Evolutionary conservation across 1,140 invertebrate species (phyloP), one percentile per base, ranked within the genome.

Genomic region (Macrobrachium rosenbergii): DNA sequence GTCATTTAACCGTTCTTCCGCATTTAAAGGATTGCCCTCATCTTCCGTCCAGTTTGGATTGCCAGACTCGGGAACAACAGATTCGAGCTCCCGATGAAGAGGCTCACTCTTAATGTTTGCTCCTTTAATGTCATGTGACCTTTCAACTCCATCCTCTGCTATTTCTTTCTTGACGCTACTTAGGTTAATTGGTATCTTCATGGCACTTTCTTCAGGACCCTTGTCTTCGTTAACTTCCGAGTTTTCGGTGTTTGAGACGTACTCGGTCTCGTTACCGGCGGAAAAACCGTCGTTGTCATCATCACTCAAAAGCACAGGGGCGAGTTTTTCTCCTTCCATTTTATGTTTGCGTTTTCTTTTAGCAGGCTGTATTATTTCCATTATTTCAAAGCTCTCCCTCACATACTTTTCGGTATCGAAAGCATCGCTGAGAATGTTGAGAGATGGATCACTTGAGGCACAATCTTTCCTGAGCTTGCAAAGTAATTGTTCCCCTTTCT

Each of bases 371-470:
- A 69, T 81, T 28, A 87, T 82, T 19, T 87, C 85, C 85, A 87
- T 87, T 62, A 87, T 87, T 23, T 87, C 85, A 73, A 78, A 87
- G 0, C 78, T 87, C 16, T 82, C 78, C 64, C 81, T 87, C 60
- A 87, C 81, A 14, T 82, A 87, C 21, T 78, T 79, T 80, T 81
- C 78, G 75, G 81, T 75, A 62, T 81, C 85, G 16, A 67, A 58
- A 10, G 81, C 23, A 81, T 43, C 75, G 10, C 75, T 87, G 12
- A 67, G 78, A 75, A 80, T 63, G 37, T 52, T 52, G 52, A 52
- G 52, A 8, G 52, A 52, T 52, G 52, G 52, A 12, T 52, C 8
- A 52, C 0, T 10, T 52, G 52, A 52, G 12, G 12, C 52, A 52
- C 52, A 10, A 52, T 52, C 52, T 52, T 52, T 52, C 52, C 52